These are phyloP conservation scores for Psilanteris sp. DNA, from an alignment of 1,140 invertebrate species.

Conservation along the genomic window DNA sequence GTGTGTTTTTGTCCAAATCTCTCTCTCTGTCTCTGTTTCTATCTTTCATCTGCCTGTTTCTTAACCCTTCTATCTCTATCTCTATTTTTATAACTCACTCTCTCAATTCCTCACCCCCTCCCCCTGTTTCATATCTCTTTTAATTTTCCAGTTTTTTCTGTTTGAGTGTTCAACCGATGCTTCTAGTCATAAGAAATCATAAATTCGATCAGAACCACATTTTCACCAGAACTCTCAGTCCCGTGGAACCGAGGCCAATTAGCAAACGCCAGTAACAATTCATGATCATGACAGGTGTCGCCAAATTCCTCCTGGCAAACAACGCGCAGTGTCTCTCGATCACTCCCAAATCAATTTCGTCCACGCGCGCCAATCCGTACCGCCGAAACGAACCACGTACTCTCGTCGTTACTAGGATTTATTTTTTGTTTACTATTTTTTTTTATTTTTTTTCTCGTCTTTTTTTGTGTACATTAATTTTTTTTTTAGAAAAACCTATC, in stretches of 20 bases:
- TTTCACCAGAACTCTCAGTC: constrained; percentile 15
- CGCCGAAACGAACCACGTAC: constrained; percentile 52
- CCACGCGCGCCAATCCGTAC: background rate
- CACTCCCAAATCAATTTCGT: constrained; percentile 2
- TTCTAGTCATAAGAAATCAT: constrained; percentile 15
- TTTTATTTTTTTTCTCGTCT: constrained; percentile 20
- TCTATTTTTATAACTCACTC: no score
- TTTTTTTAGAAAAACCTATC: constrained; percentile 26
- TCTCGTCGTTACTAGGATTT: constrained; percentile 60
- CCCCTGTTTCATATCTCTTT: constrained; percentile 16
- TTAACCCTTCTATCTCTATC: constrained; percentile 4
- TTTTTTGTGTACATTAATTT: no score
- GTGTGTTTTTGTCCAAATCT: constrained; percentile 41
- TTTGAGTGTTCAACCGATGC: constrained; percentile 20
- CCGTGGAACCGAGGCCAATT: constrained; percentile 1
- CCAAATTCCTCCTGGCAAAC: constrained; percentile 12
- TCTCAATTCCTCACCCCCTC: no score
- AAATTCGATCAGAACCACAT: constrained; percentile 1
- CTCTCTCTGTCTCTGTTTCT: constrained; percentile 22
- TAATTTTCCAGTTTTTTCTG: constrained; percentile 15
- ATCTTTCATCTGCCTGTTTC: no score
- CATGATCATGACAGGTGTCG: constrained; percentile 29
- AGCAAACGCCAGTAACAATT: constrained; percentile 12
- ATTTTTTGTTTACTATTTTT: constrained; percentile 27
- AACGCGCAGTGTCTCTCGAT: constrained; percentile 54